Evolutionary conservation across 2,797 vertebrate species (phyloP), one percentile per base, ranked within the genome.

Genomic region (Crypturellus tataupa): DNA sequence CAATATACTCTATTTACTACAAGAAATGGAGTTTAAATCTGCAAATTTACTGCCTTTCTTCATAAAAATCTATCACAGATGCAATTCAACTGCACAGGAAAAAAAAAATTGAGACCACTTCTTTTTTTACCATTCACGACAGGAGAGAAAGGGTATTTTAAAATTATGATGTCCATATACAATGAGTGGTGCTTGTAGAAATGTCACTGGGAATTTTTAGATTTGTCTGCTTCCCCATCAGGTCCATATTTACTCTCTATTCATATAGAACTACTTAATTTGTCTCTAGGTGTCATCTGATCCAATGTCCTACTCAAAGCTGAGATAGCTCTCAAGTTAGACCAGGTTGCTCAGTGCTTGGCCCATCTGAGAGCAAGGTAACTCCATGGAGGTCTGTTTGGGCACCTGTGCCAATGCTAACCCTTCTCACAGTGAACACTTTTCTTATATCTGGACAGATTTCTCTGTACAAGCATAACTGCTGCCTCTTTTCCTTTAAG

Each of bases 381-480:
- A 29, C 9, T 42, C 20, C 11, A 75, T 23, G 12, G 4, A 31
- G 40, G 33, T 46, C 10, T 76, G 51, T 33, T 18, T 17, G 12
- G 24, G 14, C 27, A 81, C 25, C 25, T 79, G 53, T 25, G 23
- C 5, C 8, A 37, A 12, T 31, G 24, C 58, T 69, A 58, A 69
- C 62, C 2, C 1, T 17, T 85, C 3, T 8, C 33, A 77, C 1
- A 27, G 15, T 49, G 35, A 51, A 58, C 31, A 65, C 2, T 0
- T 0, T 33, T 75, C 3, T 46, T 67, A 44, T 3, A 62, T 35
- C 10, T 29, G 25, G 16, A 44, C 40, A 80, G 23, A 85, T 4
- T 51, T 17, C 73, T 59, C 19, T 71, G 24, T 77, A 20, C 14
- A 49, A 44, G 8, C 63, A 10, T 8, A 16, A 85, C 37, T 55